A percentile compares a stretch with the other conserved stretches of the same genome.
phyloP scores from a whole-genome alignment of 2,888 invertebrate genomes.

The Acanthosepion esculentum region DNA sequence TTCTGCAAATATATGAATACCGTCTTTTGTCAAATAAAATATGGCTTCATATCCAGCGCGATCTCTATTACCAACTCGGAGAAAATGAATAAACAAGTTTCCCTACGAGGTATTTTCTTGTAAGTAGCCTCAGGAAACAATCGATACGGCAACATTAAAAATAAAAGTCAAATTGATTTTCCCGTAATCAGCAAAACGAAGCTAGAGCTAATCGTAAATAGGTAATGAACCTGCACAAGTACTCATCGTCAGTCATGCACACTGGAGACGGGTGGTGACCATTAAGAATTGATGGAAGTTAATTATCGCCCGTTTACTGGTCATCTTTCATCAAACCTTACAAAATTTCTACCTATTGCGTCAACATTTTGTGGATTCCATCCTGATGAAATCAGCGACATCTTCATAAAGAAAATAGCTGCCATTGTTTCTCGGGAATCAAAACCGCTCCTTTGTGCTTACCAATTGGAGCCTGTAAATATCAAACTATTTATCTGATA shows the following conservation, averaged over 20 bases:
- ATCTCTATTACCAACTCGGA: not conserved
- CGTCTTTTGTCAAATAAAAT: not conserved
- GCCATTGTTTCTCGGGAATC: not conserved
- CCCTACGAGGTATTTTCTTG: not conserved
- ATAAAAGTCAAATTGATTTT: slow-evolving; percentile 17
- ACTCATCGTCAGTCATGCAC: not conserved
- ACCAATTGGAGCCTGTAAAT: too few species aligned
- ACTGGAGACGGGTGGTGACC: not conserved
- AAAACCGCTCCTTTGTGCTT: not conserved
- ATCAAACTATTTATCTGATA: too few species aligned
- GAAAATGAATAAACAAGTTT: not conserved
- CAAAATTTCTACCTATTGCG: not conserved
- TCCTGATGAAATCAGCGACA: not conserved
- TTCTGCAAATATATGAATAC: not conserved
- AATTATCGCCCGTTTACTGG: not conserved
- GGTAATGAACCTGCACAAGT: not conserved
- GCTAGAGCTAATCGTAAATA: not conserved
- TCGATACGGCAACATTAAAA: not conserved
- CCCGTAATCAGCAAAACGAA: not conserved
- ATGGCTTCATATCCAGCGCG: not conserved
- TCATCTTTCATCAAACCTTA: not conserved
- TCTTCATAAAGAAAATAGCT: not conserved
- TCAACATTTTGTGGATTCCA: not conserved
- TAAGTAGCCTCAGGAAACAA: not conserved
- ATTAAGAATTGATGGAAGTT: not conserved